Base-by-base conservation (phyloP, 2,797 vertebrate genomes). In the Acomys russatus region DNA sequence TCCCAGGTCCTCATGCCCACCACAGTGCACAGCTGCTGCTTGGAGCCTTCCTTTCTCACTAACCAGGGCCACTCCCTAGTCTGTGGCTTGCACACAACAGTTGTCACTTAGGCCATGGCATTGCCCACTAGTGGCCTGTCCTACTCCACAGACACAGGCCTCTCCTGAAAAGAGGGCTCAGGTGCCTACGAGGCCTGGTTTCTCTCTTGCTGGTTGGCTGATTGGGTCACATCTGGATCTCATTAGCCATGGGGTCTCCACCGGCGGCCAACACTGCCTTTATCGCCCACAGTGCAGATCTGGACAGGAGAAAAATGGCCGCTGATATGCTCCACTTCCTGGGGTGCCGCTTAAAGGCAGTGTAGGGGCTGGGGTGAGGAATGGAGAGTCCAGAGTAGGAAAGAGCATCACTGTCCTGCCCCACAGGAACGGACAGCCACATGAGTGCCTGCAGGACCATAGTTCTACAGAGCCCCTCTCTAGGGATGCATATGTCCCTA, bases 151-250 rank as follows among this genome's bases (percentile, higher is more conserved):
- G 22, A 22, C 15, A 0, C 95, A 86, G 44, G 97, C 89, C 97
- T 98, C 94, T 97, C 92, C 98, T 96, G 97, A 97, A 97, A 96
- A 73, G 94, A 91, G 97, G 97, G 96, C 97, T 96, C 97, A 85
- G 97, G 98, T 97, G 98, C 98, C 96, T 98, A 97, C 35, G 70
- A 4, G 94, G 95, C 56, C 68, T 96, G 96, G 96, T 94, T 94
- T 98, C 97, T 95, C 68, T 94, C 95, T 98, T 96, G 98, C 98
- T 97, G 98, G 98, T 97, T 20, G 97, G 90, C 99, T 99, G 99
- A 99, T 99, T 99, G 98, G 99, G 98, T 96, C 59, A 98, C 99
- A 99, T 99, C 99, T 99, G 99, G 99, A 99, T 99, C 98, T 99
- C 98, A 99, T 99, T 99, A 99, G 98, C 92, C 0, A 90, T 97